Base-by-base conservation (phyloP, 2,888 invertebrate genomes). In the Exocentrus adspersus region DNA sequence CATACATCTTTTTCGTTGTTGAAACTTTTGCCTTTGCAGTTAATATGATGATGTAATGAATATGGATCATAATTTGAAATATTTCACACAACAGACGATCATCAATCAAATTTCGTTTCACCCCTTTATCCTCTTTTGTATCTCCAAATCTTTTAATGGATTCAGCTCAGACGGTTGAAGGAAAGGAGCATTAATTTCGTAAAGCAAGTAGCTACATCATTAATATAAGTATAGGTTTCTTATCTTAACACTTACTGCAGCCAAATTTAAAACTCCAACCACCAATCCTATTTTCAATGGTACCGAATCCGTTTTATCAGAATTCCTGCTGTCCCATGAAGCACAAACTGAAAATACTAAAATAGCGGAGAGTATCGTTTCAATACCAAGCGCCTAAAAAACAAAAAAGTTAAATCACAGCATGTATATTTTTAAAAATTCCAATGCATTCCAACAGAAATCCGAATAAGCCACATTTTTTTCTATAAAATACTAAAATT, bases 241-340 rank as follows among this genome's bases (percentile, higher is more conserved):
- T 30, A 30, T 30, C 30, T 30, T n/a, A 42, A 32, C 52, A 81
- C 86, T 85, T 80, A 90, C 90, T 19, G 89, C 89, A 0, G 87
- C 86, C 17, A 90, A 79, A 32, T 89, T 89, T 59, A 92, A 78
- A 0, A 86, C 88, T 10, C 86, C 82, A 58, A 92, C 85, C 1
- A 89, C 84, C 53, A 92, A 82, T 42, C 90, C 92, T 72, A 91
- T 90, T 74, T 88, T 88, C 9, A 92, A 78, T 0, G 91, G 80
- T 1, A 85, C 81, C 0, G 90, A 88, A 71, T 92, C 92, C 28
- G 85, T 84, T 70, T 87, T 88, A 43, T 85, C 83, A 10, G 82
- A 78, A 75, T 90, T 90, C 59, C 88, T 84, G 3, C 88, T 87
- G 80, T 93, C 92, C 90, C 90, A 92, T 4, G 89, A 82, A 0